Conservation (phyloP, 2,888 invertebrate genomes). For the Acanthosoma haemorrhoidale region DNA sequence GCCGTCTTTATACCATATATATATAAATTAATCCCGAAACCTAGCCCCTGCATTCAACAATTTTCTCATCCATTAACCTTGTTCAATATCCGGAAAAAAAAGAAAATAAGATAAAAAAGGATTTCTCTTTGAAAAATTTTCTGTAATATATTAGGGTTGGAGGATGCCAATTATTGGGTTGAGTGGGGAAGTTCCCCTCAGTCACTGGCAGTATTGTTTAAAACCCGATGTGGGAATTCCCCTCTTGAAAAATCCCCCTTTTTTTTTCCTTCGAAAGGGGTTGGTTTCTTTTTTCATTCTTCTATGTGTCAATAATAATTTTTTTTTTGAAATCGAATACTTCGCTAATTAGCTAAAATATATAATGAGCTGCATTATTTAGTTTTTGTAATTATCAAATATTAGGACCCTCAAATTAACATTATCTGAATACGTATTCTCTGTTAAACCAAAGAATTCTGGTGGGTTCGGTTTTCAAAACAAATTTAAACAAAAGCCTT, state of each 20-base stretch:
- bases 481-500: no score
- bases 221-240: neutral
- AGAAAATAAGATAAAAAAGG: constrained; percentile 20
- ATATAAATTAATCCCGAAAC: constrained; percentile 23
- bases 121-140: constrained; percentile 24
- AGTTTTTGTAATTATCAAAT: no score
- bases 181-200: neutral
- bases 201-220: constrained; percentile 26
- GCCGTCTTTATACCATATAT: constrained; percentile 16
- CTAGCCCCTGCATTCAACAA: constrained; percentile 3
- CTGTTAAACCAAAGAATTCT: no score
- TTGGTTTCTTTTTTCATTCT: neutral
- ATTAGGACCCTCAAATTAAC: no score
- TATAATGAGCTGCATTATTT: no score
- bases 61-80: constrained; percentile 25
- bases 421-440: no score
- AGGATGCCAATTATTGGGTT: constrained; percentile 16
- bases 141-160: constrained; percentile 24
- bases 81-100: constrained; percentile 25
- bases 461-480: no score
- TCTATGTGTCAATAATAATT: no score
- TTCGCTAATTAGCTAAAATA: no score
- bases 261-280: neutral
- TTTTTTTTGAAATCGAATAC: no score
- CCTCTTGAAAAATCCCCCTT: neutral